Conservation (phyloP, 2,797 vertebrate genomes). For the Esox lucius region DNA sequence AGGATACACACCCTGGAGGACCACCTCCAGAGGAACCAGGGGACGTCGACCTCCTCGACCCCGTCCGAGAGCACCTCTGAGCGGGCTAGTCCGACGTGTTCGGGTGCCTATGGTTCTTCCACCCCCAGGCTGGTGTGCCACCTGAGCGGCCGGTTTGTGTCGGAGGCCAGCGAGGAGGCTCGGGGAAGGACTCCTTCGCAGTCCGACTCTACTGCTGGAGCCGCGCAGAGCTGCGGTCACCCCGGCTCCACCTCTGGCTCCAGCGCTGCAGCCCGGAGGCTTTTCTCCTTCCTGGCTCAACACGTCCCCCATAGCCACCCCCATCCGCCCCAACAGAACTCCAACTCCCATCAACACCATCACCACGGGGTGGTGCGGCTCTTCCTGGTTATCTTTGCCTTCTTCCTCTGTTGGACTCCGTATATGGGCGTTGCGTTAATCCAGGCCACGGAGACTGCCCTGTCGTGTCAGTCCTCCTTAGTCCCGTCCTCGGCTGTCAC, state of each 20-base stretch:
- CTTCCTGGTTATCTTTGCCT: constrained; percentile 77
- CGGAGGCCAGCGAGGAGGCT: constrained; percentile 51
- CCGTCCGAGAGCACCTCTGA: constrained; percentile 21
- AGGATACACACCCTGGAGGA: constrained; percentile 78
- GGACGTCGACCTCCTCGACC: constrained; percentile 7
- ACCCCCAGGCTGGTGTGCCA: constrained; percentile 72
- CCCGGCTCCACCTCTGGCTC: constrained; percentile 24
- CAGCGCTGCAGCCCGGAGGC: constrained; percentile 36
- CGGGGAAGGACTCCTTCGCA: constrained; percentile 1
- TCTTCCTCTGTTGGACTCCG: constrained; percentile 83
- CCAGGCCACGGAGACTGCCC: constrained; percentile 74
- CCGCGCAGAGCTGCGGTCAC: constrained; percentile 26
- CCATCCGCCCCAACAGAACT: constrained; percentile 49
- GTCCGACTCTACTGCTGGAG: not conserved
- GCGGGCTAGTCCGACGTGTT: constrained; percentile 18
- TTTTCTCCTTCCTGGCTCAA: constrained; percentile 64
- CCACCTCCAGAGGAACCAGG: constrained; percentile 70
- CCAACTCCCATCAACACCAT: constrained; percentile 58
- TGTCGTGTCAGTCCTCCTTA: constrained; percentile 57
- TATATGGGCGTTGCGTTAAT: constrained; percentile 75
- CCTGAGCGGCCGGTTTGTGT: constrained; percentile 68
- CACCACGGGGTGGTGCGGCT: constrained; percentile 76
- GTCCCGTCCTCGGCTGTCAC: constrained; percentile 72
- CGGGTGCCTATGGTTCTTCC: constrained; percentile 58
- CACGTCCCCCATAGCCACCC: constrained; percentile 36